phyloP scores from a whole-genome alignment of 2,113 vertebrate species.

The Noctilio leporinus region DNA sequence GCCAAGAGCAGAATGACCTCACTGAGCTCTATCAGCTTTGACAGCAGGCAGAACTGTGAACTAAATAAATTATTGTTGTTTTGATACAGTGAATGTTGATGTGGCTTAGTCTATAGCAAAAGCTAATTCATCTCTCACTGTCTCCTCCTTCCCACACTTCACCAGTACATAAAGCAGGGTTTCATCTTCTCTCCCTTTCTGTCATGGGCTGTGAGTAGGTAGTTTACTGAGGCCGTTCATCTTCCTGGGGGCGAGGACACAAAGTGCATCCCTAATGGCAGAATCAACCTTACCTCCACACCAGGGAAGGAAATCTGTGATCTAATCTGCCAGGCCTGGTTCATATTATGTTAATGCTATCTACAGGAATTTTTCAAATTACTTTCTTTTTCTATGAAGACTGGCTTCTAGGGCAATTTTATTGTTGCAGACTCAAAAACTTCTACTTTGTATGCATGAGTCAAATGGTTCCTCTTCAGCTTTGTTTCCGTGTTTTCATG shows the following conservation, averaged over 20 bases:
- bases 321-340: background rate
- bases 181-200: background rate
- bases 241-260: background rate
- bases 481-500: background rate
- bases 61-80: background rate
- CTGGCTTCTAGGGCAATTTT: background rate
- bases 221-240: background rate
- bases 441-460: slow-evolving; percentile 12
- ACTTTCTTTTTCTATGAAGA: slow-evolving; percentile 33
- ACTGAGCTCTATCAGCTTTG: background rate
- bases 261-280: background rate
- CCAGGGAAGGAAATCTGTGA: background rate
- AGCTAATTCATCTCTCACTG: background rate
- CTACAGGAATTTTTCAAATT: background rate
- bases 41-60: background rate
- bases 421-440: background rate
- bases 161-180: background rate
- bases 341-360: background rate
- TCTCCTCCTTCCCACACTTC: background rate
- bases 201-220: background rate
- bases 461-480: background rate
- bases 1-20: background rate
- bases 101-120: background rate
- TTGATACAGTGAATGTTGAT: background rate
- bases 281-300: background rate